Percentiles rank a stretch among this genome's conserved stretches.
Conservation (phyloP, 2,888 invertebrate genomes). For the Camponotus fellah region DNA sequence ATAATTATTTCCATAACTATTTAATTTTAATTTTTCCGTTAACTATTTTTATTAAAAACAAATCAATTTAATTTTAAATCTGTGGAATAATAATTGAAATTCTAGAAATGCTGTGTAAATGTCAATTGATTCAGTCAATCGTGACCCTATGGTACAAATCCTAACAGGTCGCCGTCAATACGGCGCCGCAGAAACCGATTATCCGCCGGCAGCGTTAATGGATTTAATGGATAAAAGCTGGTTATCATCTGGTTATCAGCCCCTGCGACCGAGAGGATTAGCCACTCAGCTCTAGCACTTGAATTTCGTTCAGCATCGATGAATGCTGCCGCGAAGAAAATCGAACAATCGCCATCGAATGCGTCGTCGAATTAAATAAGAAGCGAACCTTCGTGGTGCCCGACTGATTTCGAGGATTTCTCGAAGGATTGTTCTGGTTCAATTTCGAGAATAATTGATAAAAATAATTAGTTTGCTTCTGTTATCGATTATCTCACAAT, state of each 20-base stretch:
- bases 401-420: not conserved
- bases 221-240: slow-evolving; percentile 55
- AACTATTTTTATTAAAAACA: not conserved
- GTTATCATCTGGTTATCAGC: slow-evolving; percentile 59
- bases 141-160: slow-evolving; percentile 21
- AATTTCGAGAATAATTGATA: not conserved
- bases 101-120: slow-evolving; percentile 13
- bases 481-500: not conserved
- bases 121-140: slow-evolving; percentile 21
- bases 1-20: not conserved
- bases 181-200: slow-evolving; percentile 56
- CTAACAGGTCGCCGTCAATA: slow-evolving; percentile 34
- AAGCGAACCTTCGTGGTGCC: not conserved
- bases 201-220: slow-evolving; percentile 53
- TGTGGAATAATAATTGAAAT: slow-evolving; percentile 11
- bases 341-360: not conserved
- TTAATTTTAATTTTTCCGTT: not conserved
- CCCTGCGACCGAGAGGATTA: not conserved
- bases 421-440: not conserved
- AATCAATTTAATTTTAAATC: slow-evolving; percentile 9
- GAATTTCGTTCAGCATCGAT: not conserved
- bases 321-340: slow-evolving; percentile 13
- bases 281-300: slow-evolving; percentile 30
- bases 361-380: not conserved
- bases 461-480: not conserved